Conservation (phyloP, 2,888 invertebrate species). For the Cheilosia scutellata region DNA sequence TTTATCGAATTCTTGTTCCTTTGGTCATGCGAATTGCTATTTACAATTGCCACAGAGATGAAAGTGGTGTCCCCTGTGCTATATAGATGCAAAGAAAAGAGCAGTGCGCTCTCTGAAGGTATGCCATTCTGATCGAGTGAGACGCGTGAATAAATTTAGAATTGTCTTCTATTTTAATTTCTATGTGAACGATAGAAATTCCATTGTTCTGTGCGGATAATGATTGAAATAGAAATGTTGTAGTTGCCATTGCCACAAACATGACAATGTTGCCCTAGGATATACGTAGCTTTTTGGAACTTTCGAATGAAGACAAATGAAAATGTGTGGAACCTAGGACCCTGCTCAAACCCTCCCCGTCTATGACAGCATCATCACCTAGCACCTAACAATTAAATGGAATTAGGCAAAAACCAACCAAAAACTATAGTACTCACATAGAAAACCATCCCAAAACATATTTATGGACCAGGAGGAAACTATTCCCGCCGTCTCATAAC, state of each 20-base stretch:
- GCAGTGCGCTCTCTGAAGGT: background rate
- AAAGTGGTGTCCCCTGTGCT: conserved; percentile 10
- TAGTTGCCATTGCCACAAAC: background rate
- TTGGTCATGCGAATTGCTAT: conserved; percentile 64
- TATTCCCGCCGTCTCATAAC: conserved; percentile 31
- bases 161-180: conserved; percentile 20
- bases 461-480: conserved; percentile 3
- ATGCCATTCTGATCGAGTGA: conserved; percentile 52
- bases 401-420: background rate
- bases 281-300: no score
- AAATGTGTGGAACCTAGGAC: no score
- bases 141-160: conserved; percentile 52
- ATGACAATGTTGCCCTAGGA: no score
- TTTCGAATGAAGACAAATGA: no score
- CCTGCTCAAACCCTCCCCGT: no score
- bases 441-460: background rate
- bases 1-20: conserved; percentile 63
- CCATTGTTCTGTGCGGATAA: conserved; percentile 20
- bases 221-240: conserved; percentile 15
- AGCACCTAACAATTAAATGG: background rate
- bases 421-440: no score
- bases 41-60: conserved; percentile 51
- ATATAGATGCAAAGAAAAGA: background rate
- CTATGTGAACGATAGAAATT: background rate
- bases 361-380: no score